Evolutionary conservation across 1,140 invertebrate genomes (phyloP), one percentile per base, ranked within the genome.

Genomic region (Drosophila prosaltans): DNA sequence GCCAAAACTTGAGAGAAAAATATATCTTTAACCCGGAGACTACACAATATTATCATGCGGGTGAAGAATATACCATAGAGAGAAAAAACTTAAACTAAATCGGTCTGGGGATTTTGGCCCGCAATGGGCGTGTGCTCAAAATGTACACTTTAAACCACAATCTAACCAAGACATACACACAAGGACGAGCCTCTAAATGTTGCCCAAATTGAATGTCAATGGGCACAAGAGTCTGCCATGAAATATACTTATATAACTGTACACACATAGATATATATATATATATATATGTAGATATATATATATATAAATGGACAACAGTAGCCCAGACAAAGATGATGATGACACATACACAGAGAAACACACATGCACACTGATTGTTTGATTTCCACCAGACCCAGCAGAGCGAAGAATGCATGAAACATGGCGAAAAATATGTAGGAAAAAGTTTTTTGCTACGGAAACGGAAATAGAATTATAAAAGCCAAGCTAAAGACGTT

Each of bases 401-500:
- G 48, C 40, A 66, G 48, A 72, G 65, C 64, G 57, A 73, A 74
- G 60, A 80, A 74, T 59, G 69, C 69, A 80, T 77, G 74, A 80
- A 79, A 72, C 59, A 69, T 73, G 74, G 63, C 68, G 62, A 80
- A 69, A 79, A 75, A 79, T 68, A 79, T 69, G 74, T 76, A 67
- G 39, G 65, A 58, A 68, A 70, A 74, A 78, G 67, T 65, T 72
- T 73, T 65, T 64, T 72, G 30, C 59, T 77, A 72, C 76, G 81
- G 81, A 84, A 84, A 84, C 79, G 79, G 79, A 81, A 81, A 81
- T 84, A 84, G 80, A 84, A 84, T 81, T 81, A 81, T 79, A 80
- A 84, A 84, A 84, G 79, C 79, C 76, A 79, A 84, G 76, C 81
- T 76, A 81, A 79, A 78, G 79, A 80, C 80, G 72, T 84, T 81